Evolutionary conservation across 1,140 invertebrate species (phyloP).

Genomic region (Meloidogyne floridensis): DNA sequence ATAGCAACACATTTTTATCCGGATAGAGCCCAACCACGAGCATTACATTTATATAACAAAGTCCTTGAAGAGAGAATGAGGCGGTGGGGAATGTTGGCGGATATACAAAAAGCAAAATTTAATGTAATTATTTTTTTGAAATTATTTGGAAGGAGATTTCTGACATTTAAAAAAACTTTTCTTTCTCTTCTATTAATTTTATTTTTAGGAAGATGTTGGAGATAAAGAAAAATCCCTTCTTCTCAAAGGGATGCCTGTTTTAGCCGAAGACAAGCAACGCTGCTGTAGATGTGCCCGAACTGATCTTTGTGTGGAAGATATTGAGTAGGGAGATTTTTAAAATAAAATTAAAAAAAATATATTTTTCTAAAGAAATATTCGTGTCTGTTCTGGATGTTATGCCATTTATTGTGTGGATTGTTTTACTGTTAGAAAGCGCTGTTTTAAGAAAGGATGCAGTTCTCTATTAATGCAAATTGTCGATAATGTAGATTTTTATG

Average conservation of each 20-base stretch:
- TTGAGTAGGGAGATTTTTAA: conserved; percentile 34
- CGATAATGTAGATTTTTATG: background rate
- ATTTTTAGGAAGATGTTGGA: conserved; percentile 8
- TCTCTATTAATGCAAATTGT: background rate
- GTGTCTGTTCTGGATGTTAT: conserved; percentile 17
- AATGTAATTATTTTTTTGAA: background rate
- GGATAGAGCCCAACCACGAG: conserved; percentile 33
- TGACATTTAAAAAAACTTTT: too few species aligned
- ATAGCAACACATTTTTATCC: conserved; percentile 51
- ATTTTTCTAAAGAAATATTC: conserved; percentile 38
- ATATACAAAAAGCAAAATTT: conserved; percentile 9
- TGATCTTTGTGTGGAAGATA: conserved; percentile 35
- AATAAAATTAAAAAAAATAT: conserved; percentile 25
- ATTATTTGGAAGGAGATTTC: too few species aligned
- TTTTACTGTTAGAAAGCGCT: conserved; percentile 36
- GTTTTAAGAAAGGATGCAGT: conserved; percentile 32
- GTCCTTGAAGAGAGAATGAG: conserved; percentile 35
- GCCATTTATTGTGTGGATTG: conserved; percentile 49
- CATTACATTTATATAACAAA: conserved; percentile 44
- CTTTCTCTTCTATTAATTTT: background rate
- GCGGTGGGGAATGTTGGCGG: conserved; percentile 31
- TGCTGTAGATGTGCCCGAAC: conserved; percentile 35
- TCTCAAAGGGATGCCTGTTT: conserved; percentile 17
- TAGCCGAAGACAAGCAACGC: conserved; percentile 37
- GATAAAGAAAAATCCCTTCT: conserved; percentile 27